phyloP scores from a whole-genome alignment of 1,140 invertebrate genomes.

The Zaprionus camerounensis region DNA sequence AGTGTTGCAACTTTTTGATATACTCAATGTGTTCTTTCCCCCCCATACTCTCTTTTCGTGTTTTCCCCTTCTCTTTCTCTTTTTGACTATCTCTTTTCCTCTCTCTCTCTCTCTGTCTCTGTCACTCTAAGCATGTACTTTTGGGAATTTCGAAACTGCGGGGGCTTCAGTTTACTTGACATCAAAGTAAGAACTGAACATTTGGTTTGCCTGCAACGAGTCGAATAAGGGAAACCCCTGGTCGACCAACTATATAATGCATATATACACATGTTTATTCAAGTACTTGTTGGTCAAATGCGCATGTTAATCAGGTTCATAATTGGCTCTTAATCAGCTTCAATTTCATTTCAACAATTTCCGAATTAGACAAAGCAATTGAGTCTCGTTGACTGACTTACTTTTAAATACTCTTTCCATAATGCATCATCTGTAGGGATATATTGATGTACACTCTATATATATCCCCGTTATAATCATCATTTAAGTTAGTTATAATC shows the following conservation, averaged over 20 bases:
- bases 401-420: no score
- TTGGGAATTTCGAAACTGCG: background rate
- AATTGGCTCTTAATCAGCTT: background rate
- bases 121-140: background rate
- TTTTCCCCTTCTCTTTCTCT: background rate
- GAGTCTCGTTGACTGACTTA: background rate
- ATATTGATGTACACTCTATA: no score
- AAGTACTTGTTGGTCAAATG: no score
- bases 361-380: background rate
- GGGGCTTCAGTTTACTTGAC: conserved; percentile 1
- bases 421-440: no score
- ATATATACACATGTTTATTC: background rate
- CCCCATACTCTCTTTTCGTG: background rate
- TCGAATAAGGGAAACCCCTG: background rate
- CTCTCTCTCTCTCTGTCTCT: background rate
- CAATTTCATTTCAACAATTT: background rate
- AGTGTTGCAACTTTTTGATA: conserved; percentile 79
- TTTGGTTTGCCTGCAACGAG: background rate
- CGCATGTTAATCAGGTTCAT: background rate
- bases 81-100: background rate
- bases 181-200: background rate
- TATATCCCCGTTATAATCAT: no score
- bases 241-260: background rate
- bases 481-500: no score
- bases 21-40: conserved; percentile 48